Evolutionary conservation across 2,888 invertebrate species (phyloP).

Genomic region (Pristionchus arcanus): DNA sequence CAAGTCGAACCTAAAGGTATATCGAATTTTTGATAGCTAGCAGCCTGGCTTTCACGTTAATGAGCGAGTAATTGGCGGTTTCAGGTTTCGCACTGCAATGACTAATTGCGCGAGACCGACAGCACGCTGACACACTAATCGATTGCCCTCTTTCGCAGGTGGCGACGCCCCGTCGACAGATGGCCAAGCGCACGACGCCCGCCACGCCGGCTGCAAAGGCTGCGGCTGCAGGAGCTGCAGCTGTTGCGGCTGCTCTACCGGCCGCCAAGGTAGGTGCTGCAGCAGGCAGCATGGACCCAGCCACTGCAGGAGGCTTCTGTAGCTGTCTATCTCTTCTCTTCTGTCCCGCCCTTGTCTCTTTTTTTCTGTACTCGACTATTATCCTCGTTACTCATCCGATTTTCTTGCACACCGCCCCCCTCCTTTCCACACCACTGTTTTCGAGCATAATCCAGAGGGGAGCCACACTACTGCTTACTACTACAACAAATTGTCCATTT

Average conservation of each 20-base stretch:
- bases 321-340: no score
- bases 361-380: no score
- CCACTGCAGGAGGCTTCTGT: not conserved
- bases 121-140: not conserved
- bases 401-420: not conserved
- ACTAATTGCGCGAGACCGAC: not conserved
- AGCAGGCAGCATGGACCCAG: no score
- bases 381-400: not conserved
- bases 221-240: not conserved
- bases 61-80: not conserved
- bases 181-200: not conserved
- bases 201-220: not conserved
- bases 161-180: conserved; percentile 34
- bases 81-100: not conserved
- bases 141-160: conserved; percentile 20
- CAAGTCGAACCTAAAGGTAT: no score
- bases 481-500: not conserved
- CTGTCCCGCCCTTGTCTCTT: no score
- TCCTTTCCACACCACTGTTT: not conserved
- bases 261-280: no score
- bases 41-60: no score
- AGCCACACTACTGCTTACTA: not conserved
- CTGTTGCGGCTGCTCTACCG: not conserved
- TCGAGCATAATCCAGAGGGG: not conserved
- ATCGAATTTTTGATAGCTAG: no score